Percentiles rank a stretch among this genome's conserved stretches.
These are phyloP conservation scores for Darevskia mixta DNA, from an alignment of 2,797 vertebrate genomes.

Conservation along the genomic window DNA sequence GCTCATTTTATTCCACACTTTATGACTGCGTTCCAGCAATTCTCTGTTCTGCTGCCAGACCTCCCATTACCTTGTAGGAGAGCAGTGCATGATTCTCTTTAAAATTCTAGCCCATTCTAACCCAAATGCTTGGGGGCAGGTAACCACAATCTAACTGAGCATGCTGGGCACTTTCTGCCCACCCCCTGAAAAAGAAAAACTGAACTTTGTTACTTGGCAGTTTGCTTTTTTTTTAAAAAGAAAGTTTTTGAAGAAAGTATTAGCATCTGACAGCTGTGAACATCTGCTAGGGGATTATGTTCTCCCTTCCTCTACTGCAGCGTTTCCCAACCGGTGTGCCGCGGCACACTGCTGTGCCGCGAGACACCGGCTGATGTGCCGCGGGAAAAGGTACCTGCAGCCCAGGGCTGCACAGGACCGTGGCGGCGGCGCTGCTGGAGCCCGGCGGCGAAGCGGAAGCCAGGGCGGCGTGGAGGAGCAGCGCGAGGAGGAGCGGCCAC, in stretches of 20 bases:
- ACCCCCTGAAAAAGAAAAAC: not conserved
- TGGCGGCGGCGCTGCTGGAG: no score
- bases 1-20: slow-evolving; percentile 37
- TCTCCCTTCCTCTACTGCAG: no score
- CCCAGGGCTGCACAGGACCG: no score
- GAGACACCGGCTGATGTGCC: no score
- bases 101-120: not conserved
- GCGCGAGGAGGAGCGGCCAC: no score
- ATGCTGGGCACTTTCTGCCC: not conserved
- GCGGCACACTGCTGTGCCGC: no score
- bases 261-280: not conserved
- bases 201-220: not conserved
- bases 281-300: no score
- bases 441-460: no score
- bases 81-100: not conserved
- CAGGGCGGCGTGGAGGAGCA: no score
- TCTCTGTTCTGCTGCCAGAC: slow-evolving; percentile 11
- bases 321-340: no score
- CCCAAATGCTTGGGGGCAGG: not conserved
- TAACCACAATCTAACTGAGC: slow-evolving; percentile 7
- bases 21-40: not conserved
- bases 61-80: not conserved
- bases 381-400: no score
- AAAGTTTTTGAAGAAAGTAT: not conserved
- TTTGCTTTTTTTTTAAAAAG: not conserved